phyloP scores from a whole-genome alignment of 2,797 vertebrate species.

The Xiphorhynchus erythropygius region DNA sequence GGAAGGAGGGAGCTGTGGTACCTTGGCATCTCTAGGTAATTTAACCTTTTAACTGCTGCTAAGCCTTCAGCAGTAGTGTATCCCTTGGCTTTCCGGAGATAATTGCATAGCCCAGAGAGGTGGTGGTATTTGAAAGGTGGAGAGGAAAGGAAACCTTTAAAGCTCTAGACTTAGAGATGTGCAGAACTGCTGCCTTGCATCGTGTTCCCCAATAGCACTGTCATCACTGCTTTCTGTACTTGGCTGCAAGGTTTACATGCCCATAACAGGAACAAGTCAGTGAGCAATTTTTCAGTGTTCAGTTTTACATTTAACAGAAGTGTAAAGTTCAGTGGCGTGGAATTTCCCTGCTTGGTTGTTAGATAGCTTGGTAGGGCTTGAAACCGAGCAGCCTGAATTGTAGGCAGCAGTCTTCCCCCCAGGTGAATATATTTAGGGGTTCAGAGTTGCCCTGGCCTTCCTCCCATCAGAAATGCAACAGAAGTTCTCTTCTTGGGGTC shows the following conservation, averaged over 20 bases:
- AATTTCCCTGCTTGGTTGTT: slow-evolving; percentile 1
- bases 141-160: neutral
- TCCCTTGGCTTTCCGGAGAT: neutral
- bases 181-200: neutral
- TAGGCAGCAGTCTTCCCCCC: neutral
- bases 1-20: neutral
- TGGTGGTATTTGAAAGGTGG: neutral
- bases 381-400: neutral
- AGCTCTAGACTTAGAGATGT: neutral
- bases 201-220: neutral
- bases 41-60: neutral
- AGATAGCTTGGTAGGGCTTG: neutral
- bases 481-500: neutral
- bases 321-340: slow-evolving; percentile 28
- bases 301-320: slow-evolving; percentile 35
- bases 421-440: neutral
- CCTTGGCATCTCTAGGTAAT: neutral
- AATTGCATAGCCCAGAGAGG: neutral
- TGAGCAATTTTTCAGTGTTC: neutral
- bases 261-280: neutral
- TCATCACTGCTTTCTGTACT: neutral
- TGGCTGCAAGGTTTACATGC: neutral
- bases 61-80: neutral
- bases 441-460: neutral
- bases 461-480: neutral